phyloP scores from a whole-genome alignment of 2,797 vertebrate genomes.

The Hippocampus kuda region DNA sequence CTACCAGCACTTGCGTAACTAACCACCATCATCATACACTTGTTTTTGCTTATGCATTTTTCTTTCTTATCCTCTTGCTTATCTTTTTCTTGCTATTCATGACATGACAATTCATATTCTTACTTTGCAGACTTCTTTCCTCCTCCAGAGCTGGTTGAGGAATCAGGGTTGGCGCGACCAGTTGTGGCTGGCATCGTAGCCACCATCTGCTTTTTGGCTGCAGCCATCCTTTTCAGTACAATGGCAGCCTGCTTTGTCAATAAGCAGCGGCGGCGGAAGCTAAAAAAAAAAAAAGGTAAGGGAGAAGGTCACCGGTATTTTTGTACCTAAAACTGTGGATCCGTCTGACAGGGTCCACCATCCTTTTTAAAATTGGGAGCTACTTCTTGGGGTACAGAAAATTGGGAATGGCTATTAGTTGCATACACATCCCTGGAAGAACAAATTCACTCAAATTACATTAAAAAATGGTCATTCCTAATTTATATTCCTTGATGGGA shows the following conservation, averaged over 20 bases:
- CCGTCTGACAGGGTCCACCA: not conserved
- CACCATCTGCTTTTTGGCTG: slow-evolving; percentile 96
- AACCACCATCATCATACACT: too few species aligned
- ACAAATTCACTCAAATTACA: too few species aligned
- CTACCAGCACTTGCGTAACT: too few species aligned
- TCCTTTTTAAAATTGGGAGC: not conserved
- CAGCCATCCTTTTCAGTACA: slow-evolving; percentile 93
- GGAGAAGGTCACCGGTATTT: not conserved
- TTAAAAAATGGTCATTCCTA: too few species aligned
- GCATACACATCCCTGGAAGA: too few species aligned
- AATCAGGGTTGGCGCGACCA: slow-evolving; percentile 83
- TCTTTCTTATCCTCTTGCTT: not conserved
- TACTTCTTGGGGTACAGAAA: not conserved
- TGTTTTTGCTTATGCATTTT: too few species aligned
- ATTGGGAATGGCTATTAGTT: too few species aligned
- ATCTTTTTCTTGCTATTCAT: not conserved
- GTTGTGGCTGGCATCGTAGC: slow-evolving; percentile 96
- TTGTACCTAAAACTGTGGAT: not conserved
- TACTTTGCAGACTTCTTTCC: slow-evolving; percentile 83
- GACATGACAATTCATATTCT: not conserved
- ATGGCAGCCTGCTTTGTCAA: slow-evolving; percentile 97
- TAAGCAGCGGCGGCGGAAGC: slow-evolving; percentile 90
- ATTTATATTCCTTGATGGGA: too few species aligned
- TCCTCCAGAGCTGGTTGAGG: slow-evolving; percentile 87
- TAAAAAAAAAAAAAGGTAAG: slow-evolving; percentile 93